These are phyloP conservation scores for Rhopalosiphum nymphaeae DNA, from an alignment of 2,888 invertebrate genomes.

Conservation along the genomic window DNA sequence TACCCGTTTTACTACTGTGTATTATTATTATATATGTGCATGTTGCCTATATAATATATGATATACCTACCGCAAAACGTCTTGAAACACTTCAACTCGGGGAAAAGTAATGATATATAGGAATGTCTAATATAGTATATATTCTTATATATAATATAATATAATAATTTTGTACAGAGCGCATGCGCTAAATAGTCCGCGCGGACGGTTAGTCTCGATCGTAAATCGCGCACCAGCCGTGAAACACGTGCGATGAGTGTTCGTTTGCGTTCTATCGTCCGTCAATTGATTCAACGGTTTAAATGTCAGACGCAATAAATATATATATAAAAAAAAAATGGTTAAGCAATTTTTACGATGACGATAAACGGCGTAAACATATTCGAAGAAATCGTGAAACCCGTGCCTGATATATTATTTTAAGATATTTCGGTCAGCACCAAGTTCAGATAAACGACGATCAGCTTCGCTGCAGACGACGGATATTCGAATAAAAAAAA, in stretches of 20 bases:
- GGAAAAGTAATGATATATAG: slow-evolving; percentile 20
- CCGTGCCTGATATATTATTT: neutral
- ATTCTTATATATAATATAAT: neutral
- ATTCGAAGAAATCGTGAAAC: neutral
- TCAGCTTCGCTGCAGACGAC: neutral
- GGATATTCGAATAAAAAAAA: neutral
- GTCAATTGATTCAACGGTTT: neutral
- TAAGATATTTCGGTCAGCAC: neutral
- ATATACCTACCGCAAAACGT: neutral
- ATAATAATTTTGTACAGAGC: neutral
- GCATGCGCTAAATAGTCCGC: neutral
- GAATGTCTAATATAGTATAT: neutral
- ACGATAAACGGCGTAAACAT: neutral
- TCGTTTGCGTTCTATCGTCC: neutral
- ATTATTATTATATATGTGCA: neutral
- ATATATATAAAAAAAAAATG: neutral
- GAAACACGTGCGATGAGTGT: neutral
- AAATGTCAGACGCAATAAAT: neutral
- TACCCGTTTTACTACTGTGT: neutral
- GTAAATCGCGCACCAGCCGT: slow-evolving; percentile 28
- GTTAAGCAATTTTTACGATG: neutral
- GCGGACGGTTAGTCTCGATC: neutral
- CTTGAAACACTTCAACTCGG: neutral
- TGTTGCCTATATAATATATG: neutral
- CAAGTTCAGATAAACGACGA: neutral